Evolutionary conservation across 2,113 vertebrate genomes (phyloP), one percentile per base, ranked within the genome.

Genomic region (Loxodonta africana): DNA sequence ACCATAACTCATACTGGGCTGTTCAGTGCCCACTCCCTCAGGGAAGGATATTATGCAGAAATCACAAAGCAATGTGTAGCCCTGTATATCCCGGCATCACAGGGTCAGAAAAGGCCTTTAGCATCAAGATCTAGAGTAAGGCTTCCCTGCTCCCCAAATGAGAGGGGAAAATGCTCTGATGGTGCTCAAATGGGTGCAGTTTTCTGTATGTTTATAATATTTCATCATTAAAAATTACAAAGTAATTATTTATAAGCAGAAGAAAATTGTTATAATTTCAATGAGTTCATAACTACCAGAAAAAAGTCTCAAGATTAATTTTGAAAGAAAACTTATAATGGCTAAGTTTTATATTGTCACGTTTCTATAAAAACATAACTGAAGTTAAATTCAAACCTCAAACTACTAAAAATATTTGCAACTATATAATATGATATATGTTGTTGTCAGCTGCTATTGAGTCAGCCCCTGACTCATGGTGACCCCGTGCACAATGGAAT

Each of bases 261-360:
- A 53, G 48, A 51, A 92, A 88, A 85, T 15, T 78, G 71, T 92
- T 76, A 83, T 30, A 62, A 30, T 51, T 71, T 51, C 2, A 25
- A 77, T 37, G 90, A 84, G 60, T 12, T 65, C 10, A 83, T 21
- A 94, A 88, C 33, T 67, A 77, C 62, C 71, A 80, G 78, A 94
- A 88, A 14, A 96, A 94, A 90, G 7, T 87, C 71, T 95, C 84
- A 88, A 84, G 88, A 77, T 71, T 57, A 37, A 92, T 51, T 95
- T 67, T 76, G 71, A 90, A 87, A 83, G 44, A 73, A 83, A 73
- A 67, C 5, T 73, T 30, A 57, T 5, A 73, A 94, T 82, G 46
- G 91, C 41, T 92, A 91, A 73, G 8, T 85, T 95, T 63, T 91
- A 83, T 53, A 77, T 53, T 96, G 26, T 65, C 80, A 37, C 11